phyloP scores from a whole-genome alignment of 2,113 vertebrate genomes.

The Gavialis gangeticus region DNA sequence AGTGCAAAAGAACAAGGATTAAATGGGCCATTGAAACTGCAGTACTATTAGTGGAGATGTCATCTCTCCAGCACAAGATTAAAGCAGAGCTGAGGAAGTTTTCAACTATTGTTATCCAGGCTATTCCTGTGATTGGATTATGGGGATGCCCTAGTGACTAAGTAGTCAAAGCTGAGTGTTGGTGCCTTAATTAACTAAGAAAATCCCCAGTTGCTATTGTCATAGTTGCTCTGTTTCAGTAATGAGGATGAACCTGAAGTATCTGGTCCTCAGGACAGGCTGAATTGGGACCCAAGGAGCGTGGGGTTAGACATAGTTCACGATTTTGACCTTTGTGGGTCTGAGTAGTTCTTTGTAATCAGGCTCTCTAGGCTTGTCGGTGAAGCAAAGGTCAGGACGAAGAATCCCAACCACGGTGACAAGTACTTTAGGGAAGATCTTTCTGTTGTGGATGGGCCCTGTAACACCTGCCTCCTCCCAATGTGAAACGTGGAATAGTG shows the following conservation, averaged over 20 bases:
- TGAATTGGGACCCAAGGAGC: not conserved
- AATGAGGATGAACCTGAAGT: not conserved
- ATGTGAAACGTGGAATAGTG: too few relatives aligned
- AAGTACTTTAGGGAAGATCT: too few relatives aligned
- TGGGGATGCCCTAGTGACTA: not conserved
- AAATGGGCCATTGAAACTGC: not conserved
- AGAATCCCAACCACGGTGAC: too few relatives aligned
- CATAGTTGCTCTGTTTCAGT: not conserved
- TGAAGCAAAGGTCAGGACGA: too few relatives aligned
- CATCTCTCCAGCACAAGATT: not conserved
- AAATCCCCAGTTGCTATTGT: fast-evolving
- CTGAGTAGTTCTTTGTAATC: too few relatives aligned
- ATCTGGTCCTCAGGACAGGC: not conserved
- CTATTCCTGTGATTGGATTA: not conserved
- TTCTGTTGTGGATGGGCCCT: too few relatives aligned
- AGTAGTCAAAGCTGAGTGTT: not conserved
- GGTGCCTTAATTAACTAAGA: not conserved
- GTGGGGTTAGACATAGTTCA: not conserved
- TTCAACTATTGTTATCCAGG: not conserved
- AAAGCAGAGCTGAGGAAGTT: not conserved
- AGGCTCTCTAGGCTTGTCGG: too few relatives aligned
- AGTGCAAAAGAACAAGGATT: not conserved
- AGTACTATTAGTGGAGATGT: fast-evolving
- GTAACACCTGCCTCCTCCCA: too few relatives aligned
- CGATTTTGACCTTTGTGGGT: not conserved